Percentiles rank a stretch among this genome's conserved stretches.
These are phyloP conservation scores for Pagetopsis macropterus DNA, from an alignment of 2,797 vertebrate species.

Conservation along the genomic window DNA sequence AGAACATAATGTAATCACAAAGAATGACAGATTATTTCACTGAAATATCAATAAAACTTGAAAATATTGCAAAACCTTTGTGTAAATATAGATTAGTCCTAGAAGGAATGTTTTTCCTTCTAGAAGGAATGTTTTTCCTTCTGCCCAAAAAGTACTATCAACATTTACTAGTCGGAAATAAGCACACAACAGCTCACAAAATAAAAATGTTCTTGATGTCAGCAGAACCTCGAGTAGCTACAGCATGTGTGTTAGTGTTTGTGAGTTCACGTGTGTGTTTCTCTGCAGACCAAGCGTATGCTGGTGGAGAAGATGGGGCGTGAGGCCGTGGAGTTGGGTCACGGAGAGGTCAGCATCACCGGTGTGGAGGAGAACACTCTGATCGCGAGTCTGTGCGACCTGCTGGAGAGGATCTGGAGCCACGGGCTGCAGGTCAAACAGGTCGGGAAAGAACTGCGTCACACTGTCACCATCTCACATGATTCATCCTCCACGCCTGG, in stretches of 20 bases:
- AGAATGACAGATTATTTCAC: not conserved
- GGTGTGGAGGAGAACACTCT: constrained; percentile 98
- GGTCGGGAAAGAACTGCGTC: constrained; percentile 77
- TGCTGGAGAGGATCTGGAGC: constrained; percentile 99
- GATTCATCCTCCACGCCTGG: not conserved
- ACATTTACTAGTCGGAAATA: not conserved
- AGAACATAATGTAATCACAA: not conserved
- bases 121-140: not conserved
- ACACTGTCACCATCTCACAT: not conserved
- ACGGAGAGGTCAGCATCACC: constrained; percentile 97
- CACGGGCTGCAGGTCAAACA: constrained; percentile 98
- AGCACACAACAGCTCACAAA: too few species aligned
- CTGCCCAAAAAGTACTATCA: not conserved
- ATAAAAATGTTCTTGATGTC: not conserved
- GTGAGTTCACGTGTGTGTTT: constrained; percentile 7
- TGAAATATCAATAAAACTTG: not conserved
- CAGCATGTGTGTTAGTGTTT: not conserved
- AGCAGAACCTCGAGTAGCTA: not conserved
- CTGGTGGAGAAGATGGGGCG: constrained; percentile 99
- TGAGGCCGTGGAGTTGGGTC: constrained; percentile 97
- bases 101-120: not conserved
- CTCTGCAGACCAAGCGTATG: constrained; percentile 95
- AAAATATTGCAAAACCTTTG: not conserved
- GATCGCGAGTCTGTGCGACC: constrained; percentile 97
- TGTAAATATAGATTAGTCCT: not conserved